phyloP scores from a whole-genome alignment of 2,113 vertebrate genomes.

The Festucalex cinctus region DNA sequence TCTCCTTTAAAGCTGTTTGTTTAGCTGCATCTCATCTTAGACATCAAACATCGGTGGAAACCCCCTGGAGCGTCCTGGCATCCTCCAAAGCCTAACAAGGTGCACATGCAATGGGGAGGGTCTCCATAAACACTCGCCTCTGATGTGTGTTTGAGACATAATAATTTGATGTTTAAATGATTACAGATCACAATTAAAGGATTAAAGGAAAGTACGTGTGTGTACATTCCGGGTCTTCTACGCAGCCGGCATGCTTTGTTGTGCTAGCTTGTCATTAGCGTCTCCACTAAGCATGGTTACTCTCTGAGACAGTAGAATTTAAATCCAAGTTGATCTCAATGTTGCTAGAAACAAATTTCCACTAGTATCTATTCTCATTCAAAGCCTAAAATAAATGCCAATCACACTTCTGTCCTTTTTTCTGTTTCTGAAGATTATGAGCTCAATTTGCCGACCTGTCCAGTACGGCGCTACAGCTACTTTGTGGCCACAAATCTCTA shows the following conservation, averaged over 20 bases:
- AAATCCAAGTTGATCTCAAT: background rate
- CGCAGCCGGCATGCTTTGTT: slow-evolving; percentile 19
- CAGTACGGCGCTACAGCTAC: background rate
- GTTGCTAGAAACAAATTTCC: too few relatives aligned
- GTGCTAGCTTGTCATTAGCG: slow-evolving; percentile 31
- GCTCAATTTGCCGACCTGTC: background rate
- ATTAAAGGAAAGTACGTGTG: slow-evolving; percentile 14
- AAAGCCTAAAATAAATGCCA: background rate
- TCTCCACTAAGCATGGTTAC: background rate
- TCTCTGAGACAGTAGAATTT: slow-evolving; percentile 29
- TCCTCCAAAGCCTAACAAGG: slow-evolving; percentile 52
- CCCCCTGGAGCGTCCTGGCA: slow-evolving; percentile 27
- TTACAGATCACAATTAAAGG: slow-evolving; percentile 26
- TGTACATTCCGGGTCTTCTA: background rate
- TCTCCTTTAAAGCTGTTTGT: slow-evolving; percentile 50
- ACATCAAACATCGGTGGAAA: slow-evolving; percentile 57
- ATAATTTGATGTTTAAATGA: slow-evolving; percentile 39
- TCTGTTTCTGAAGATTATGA: background rate
- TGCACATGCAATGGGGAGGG: slow-evolving; percentile 39
- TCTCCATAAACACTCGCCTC: slow-evolving; percentile 44
- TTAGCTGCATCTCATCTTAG: slow-evolving; percentile 49
- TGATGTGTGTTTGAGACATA: slow-evolving; percentile 49
- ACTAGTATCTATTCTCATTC: background rate
- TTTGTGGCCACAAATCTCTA: background rate
- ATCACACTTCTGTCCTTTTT: background rate